Evolutionary conservation across 1,140 invertebrate genomes (phyloP).

Genomic region (Papilio glaucus): DNA sequence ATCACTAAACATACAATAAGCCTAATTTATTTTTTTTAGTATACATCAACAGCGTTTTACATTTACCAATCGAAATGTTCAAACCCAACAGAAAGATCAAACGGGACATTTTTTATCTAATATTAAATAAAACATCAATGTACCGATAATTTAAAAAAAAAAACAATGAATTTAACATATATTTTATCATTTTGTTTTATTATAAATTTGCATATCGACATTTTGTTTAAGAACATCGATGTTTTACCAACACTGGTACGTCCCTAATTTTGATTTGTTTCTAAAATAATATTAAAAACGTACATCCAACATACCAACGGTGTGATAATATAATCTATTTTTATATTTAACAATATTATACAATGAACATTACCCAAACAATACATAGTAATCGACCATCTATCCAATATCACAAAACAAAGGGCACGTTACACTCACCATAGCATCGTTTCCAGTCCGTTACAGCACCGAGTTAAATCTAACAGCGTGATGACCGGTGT

Average conservation of each 20-base stretch:
- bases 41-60: neutral
- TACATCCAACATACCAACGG: constrained; percentile 61
- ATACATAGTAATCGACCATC: constrained; percentile 54
- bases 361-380: constrained; percentile 51
- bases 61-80: neutral
- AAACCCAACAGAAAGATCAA: neutral
- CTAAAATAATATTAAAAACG: constrained; percentile 81
- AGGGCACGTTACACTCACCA: constrained; percentile 65
- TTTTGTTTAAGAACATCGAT: constrained; percentile 30
- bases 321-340: constrained; percentile 68
- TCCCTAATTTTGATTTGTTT: constrained; percentile 46
- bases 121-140: neutral
- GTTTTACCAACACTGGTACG: constrained; percentile 5
- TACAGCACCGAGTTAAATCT: constrained; percentile 54
- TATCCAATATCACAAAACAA: constrained; percentile 66
- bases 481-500: constrained; percentile 28
- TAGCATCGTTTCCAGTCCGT: constrained; percentile 51
- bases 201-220: neutral
- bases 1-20: neutral
- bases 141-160: neutral
- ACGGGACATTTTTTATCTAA: neutral
- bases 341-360: constrained; percentile 75
- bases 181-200: too few species aligned
- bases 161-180: too few species aligned
- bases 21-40: neutral